Evolutionary conservation across 2,113 vertebrate genomes (phyloP), one percentile per base, ranked within the genome.

Genomic region (Malurus alboscapulatus): DNA sequence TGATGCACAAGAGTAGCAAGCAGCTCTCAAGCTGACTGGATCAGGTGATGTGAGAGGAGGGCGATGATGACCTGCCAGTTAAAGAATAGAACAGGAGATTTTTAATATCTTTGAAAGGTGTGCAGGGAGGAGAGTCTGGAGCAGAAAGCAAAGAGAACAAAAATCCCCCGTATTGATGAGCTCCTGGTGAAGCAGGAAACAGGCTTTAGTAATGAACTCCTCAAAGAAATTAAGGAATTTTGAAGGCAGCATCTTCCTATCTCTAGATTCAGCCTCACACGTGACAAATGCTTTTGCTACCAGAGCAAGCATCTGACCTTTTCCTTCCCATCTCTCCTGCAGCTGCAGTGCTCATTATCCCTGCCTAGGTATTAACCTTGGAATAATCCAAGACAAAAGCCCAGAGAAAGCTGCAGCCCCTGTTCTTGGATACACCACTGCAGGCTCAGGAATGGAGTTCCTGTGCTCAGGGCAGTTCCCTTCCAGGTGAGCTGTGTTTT

Each of bases 161-260:
- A 92, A 95, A 81, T 88, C 21, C 42, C 25, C 48, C 78, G 48
- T 59, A 48, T 51, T 76, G 63, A 73, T 74, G 67, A 94, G 63
- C 59, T 94, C 25, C 55, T 67, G 84, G 59, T 36, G 68, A 59
- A 95, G 75, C 54, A 85, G 72, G 61, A 94, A 85, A 67, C 44
- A 13, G n/a, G 63, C 57, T 40, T 62, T 14, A 36, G 34, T 90
- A 85, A 79, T 69, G 51, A 94, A 92, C 81, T 94, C 85, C 72
- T 95, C 81, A 83, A 94, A 95, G 42, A 94, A 63, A 85, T 83
- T 85, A 91, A 84, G 78, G 82, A 92, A 93, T 91, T 92, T 58
- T 66, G 87, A 94, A 92, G 92, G 82, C 74, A 95, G 55, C 51
- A 48, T 91, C 77, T 47, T 50, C 76, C 77, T 84, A 2, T 83